Evolutionary conservation across 1,140 invertebrate genomes (phyloP).

Genomic region (Mactra quadrangularis): DNA sequence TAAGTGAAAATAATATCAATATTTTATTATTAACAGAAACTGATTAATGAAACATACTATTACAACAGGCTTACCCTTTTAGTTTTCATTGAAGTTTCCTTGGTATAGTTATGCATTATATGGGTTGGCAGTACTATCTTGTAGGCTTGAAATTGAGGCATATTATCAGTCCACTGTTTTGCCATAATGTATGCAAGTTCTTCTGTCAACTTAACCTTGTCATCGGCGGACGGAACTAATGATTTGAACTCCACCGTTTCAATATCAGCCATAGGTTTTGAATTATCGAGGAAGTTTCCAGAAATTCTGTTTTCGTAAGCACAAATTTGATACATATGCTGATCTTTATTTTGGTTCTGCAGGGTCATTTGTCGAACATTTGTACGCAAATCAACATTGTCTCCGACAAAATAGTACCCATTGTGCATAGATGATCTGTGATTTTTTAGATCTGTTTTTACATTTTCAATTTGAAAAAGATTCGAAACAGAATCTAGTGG

Average conservation of each 20-base stretch:
- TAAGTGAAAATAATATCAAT: no score
- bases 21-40: no score
- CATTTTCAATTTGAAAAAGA: background rate
- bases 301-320: background rate
- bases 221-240: background rate
- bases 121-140: background rate
- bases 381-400: background rate
- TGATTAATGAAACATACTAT: no score
- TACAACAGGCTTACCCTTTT: background rate
- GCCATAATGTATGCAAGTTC: background rate
- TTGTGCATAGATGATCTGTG: background rate
- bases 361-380: background rate
- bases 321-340: slow-evolving; percentile 7
- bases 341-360: background rate
- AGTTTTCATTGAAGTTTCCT: background rate
- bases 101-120: background rate
- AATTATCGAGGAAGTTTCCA: background rate
- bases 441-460: background rate
- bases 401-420: slow-evolving; percentile 1
- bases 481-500: background rate
- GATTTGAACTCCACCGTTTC: background rate
- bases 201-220: background rate
- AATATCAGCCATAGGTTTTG: background rate
- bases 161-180: background rate
- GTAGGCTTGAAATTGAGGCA: background rate